Percentiles rank a stretch among this genome's conserved stretches.
phyloP scores from a whole-genome alignment of 2,797 vertebrate genomes.

The Trematomus bernacchii region DNA sequence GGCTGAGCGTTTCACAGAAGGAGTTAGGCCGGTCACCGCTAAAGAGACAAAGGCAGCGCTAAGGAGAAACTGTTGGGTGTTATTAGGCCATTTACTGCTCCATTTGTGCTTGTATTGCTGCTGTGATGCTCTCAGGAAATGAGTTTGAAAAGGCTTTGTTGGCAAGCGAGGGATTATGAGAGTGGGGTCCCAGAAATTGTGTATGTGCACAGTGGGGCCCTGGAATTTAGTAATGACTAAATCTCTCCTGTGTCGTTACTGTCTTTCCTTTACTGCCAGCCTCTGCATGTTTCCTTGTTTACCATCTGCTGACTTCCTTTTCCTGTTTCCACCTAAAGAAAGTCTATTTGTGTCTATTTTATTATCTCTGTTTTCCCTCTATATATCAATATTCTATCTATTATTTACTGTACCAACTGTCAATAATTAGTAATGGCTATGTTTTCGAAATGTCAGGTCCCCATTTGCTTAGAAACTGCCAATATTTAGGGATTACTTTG shows the following conservation, averaged over 20 bases:
- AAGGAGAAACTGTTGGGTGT: constrained; percentile 52
- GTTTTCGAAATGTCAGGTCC: background rate
- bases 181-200: constrained; percentile 72
- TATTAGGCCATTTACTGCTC: constrained; percentile 74
- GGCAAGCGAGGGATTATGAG: constrained; percentile 71
- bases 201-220: constrained; percentile 56
- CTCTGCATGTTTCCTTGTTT: constrained; percentile 5
- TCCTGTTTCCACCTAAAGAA: background rate
- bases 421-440: background rate
- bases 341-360: background rate
- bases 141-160: constrained; percentile 77
- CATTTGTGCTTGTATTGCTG: constrained; percentile 72
- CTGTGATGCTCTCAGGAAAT: constrained; percentile 69
- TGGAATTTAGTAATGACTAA: constrained; percentile 60
- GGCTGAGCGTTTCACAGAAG: constrained; percentile 17
- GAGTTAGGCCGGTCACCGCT: constrained; percentile 34
- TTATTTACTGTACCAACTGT: background rate
- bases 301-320: constrained; percentile 3
- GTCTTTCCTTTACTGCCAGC: constrained; percentile 22
- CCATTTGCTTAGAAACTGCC: background rate
- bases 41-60: constrained; percentile 48
- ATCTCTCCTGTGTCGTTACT: constrained; percentile 25
- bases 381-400: background rate
- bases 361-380: background rate
- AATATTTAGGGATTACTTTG: background rate